Evolutionary conservation across 1,140 invertebrate genomes (phyloP).

Genomic region (Ips typographus): DNA sequence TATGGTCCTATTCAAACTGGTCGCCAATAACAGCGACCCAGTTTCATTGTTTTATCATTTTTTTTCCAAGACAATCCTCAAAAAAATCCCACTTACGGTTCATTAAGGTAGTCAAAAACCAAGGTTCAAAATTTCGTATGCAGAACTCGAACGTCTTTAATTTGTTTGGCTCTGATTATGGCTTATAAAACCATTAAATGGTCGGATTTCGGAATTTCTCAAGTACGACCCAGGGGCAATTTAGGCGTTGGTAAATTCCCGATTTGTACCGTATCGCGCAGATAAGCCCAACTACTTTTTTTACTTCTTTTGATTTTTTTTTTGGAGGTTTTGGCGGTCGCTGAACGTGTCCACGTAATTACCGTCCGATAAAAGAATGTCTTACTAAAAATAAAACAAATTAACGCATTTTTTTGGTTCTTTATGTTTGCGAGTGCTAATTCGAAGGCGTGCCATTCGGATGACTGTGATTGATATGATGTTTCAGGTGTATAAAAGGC

Average conservation of each 20-base stretch:
- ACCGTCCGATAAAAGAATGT: not conserved
- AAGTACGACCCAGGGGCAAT: not conserved
- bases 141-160: not conserved
- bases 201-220: no score
- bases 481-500: no score
- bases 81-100: no score
- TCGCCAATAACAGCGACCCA: no score
- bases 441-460: no score
- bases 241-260: slow-evolving; percentile 1
- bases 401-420: not conserved
- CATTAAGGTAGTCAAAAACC: no score
- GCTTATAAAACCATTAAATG: slow-evolving; percentile 1
- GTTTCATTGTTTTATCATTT: no score
- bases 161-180: slow-evolving; percentile 4
- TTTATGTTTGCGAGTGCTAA: no score
- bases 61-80: no score
- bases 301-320: not conserved
- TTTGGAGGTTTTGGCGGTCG: not conserved
- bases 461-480: no score
- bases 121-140: no score
- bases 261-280: not conserved
- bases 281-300: slow-evolving; percentile 1
- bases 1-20: no score
- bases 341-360: not conserved
- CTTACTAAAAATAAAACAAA: not conserved